phyloP scores from a whole-genome alignment of 1,140 invertebrate species.

The Polyergus mexicanus region DNA sequence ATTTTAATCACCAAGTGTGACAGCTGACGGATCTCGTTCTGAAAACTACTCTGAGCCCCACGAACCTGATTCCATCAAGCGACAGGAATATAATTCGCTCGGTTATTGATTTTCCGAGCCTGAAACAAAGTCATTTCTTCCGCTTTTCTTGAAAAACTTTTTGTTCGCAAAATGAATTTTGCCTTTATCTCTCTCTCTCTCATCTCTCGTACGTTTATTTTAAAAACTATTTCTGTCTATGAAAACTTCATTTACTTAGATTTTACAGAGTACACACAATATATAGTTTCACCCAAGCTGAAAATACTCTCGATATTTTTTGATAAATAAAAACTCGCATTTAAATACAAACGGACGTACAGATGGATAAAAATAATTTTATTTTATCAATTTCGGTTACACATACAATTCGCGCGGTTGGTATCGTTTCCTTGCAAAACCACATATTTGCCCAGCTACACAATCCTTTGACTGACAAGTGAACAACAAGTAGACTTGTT shows the following conservation, averaged over 20 bases:
- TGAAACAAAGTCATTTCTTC: not conserved
- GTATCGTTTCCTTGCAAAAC: conserved; percentile 37
- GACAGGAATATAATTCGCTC: conserved; percentile 20
- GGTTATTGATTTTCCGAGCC: not conserved
- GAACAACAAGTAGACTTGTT: conserved; percentile 31
- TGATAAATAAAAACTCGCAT: conserved; percentile 14
- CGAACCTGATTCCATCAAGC: conserved; percentile 24
- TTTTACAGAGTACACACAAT: not conserved
- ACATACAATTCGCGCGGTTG: conserved; percentile 23
- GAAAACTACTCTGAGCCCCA: not conserved
- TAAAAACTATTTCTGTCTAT: not conserved
- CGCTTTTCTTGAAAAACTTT: not conserved
- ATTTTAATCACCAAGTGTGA: conserved; percentile 43
- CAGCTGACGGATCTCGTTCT: conserved; percentile 37
- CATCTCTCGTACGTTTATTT: not conserved
- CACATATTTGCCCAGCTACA: conserved; percentile 4
- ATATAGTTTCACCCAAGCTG: not conserved
- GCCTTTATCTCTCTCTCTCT: not conserved
- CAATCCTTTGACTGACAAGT: conserved; percentile 52
- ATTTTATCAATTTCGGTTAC: conserved; percentile 25
- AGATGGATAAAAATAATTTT: conserved; percentile 23
- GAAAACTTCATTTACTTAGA: not conserved
- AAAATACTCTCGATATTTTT: not conserved
- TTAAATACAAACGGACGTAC: too few species aligned
- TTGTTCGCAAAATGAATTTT: conserved; percentile 9